Percentiles rank a stretch among this genome's conserved stretches.
Evolutionary conservation across 2,113 vertebrate genomes (phyloP).

Genomic region (Protomyctophum bolini): DNA sequence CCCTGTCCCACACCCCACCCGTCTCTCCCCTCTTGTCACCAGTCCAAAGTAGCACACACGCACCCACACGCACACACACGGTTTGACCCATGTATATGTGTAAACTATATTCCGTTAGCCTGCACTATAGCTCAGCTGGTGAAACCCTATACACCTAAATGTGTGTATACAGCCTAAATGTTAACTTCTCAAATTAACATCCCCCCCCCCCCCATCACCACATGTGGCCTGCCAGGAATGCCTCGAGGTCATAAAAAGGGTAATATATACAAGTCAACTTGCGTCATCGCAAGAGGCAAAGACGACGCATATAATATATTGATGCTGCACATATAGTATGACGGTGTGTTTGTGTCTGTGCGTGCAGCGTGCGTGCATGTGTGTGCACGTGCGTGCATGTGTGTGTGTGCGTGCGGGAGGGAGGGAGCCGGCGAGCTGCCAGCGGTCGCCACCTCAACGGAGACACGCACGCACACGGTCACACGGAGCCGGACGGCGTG

Average conservation of each 20-base stretch:
- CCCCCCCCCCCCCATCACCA: background rate
- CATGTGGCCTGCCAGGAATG: constrained; percentile 35
- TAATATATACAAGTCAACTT: constrained; percentile 46
- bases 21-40: too few relatives aligned
- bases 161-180: too few relatives aligned
- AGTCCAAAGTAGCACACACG: too few relatives aligned
- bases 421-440: too few relatives aligned
- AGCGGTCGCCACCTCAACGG: constrained; percentile 48
- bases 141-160: constrained; percentile 49
- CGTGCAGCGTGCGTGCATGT: constrained; percentile 12
- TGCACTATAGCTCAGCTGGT: constrained; percentile 14
- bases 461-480: constrained; percentile 31
- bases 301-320: background rate
- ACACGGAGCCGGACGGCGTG: constrained; percentile 34
- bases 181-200: constrained; percentile 45
- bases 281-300: background rate
- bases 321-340: background rate
- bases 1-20: too few relatives aligned
- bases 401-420: constrained; percentile 6
- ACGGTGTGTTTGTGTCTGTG: background rate
- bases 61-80: too few relatives aligned
- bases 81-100: background rate
- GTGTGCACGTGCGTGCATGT: constrained; percentile 9
- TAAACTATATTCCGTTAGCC: background rate
- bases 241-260: constrained; percentile 42